Conservation (phyloP, 2,113 vertebrate genomes). For the Rhombomys opimus region DNA sequence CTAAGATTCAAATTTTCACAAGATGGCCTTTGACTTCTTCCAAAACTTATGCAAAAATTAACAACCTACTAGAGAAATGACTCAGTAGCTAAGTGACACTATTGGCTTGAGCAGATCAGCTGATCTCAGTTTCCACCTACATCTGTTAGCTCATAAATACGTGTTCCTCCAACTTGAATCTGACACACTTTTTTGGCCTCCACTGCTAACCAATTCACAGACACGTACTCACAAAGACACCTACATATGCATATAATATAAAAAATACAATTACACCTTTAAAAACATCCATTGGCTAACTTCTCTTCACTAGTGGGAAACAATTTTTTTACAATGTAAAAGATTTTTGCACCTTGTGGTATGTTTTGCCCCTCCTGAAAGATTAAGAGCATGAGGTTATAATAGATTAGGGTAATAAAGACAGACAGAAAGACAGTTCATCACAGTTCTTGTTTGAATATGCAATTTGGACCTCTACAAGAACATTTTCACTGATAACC, state of each 20-base stretch:
- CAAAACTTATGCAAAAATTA: background rate
- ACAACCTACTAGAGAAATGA: background rate
- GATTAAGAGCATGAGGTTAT: background rate
- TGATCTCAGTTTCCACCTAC: background rate
- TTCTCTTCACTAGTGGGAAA: background rate
- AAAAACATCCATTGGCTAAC: rapidly evolving
- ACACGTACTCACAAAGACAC: background rate
- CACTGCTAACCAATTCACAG: background rate
- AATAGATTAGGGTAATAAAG: background rate
- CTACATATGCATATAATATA: background rate
- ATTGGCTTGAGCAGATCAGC: no score
- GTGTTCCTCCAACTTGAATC: no score
- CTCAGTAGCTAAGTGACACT: background rate
- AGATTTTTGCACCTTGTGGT: background rate
- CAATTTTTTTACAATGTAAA: background rate
- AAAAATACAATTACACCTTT: background rate
- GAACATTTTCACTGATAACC: background rate
- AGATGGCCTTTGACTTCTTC: background rate
- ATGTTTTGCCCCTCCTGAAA: background rate
- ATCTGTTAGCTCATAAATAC: background rate
- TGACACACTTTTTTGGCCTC: background rate
- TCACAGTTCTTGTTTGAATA: background rate
- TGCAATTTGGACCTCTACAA: background rate
- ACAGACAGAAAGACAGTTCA: background rate
- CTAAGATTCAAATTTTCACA: conserved; percentile 8